Evolutionary conservation across 2,113 vertebrate genomes (phyloP), one percentile per base, ranked within the genome.

Genomic region (Todiramphus saurophagus): DNA sequence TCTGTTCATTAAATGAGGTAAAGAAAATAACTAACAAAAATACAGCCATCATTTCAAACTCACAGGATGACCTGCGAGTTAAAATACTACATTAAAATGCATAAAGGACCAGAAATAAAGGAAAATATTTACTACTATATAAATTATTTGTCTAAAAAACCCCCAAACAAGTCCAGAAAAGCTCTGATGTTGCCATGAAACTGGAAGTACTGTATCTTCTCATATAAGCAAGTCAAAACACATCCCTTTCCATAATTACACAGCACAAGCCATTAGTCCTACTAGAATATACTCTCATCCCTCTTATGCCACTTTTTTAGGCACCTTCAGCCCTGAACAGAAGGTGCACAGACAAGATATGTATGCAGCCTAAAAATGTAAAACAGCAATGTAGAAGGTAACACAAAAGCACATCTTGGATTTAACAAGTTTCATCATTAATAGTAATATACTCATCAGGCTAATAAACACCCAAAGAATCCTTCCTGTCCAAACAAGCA

Each of bases 261-360:
- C 1, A 16, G 15, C 0, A 5, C 16, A 79, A 81, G 4, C 41
- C 1, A 4, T 10, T 1, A 67, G 16, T 7, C 24, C 31, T n/a
- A 50, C 18, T 51, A 18, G 50, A 72, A 51, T 0, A 9, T 5
- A 79, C 2, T 23, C 16, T 7, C 33, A 33, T 5, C 64, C 13
- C 43, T 51, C 28, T 30, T 43, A 5, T 3, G 21, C 30, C 62
- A 43, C 33, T 20, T 27, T 19, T 35, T 18, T 1, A 35, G 23
- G 16, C 30, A 59, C 16, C 20, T 48, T 37, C 60, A 35, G 5
- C 16, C 20, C 15, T 0, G 0, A 89, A 31, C 8, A 44, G 20
- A 66, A 2, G 59, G 13, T 27, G 7, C 16, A 78, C 16, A 77
- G 67, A 28, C 14, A 44, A 15, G 2, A 28, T 2, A 48, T 0